Conservation (phyloP, 2,113 vertebrate genomes). For the Furnarius figulus region DNA sequence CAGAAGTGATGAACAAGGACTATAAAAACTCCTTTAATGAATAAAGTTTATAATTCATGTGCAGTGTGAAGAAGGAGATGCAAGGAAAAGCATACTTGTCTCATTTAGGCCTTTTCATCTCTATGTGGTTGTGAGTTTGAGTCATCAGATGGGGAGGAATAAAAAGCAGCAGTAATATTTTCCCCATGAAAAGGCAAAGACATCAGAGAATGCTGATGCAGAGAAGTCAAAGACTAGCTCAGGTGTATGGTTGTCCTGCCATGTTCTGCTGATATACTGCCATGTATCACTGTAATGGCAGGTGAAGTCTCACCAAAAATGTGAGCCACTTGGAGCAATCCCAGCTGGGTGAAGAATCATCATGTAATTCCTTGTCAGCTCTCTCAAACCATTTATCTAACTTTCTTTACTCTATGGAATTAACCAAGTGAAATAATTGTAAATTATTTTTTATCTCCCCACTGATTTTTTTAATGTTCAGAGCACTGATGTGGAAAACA, state of each 20-base stretch:
- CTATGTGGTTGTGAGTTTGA: constrained; percentile 42
- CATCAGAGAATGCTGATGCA: background rate
- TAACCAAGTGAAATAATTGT: background rate
- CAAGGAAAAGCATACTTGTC: constrained; percentile 41
- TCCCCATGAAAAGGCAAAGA: constrained; percentile 17
- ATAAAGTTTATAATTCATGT: constrained; percentile 41
- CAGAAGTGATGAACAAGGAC: background rate
- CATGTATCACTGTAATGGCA: background rate
- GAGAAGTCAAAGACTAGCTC: background rate
- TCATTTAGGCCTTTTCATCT: constrained; percentile 51
- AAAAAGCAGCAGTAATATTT: background rate
- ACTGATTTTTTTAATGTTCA: background rate
- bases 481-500: background rate
- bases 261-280: background rate
- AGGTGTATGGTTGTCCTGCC: background rate
- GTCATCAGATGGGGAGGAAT: constrained; percentile 49
- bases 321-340: background rate
- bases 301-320: background rate
- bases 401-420: background rate
- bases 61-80: background rate
- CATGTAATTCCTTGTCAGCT: background rate
- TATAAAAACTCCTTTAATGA: background rate
- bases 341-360: background rate
- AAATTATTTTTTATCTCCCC: background rate
- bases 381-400: background rate